Evolutionary conservation across 2,113 vertebrate species (phyloP).

Genomic region (Notothenia rossii): DNA sequence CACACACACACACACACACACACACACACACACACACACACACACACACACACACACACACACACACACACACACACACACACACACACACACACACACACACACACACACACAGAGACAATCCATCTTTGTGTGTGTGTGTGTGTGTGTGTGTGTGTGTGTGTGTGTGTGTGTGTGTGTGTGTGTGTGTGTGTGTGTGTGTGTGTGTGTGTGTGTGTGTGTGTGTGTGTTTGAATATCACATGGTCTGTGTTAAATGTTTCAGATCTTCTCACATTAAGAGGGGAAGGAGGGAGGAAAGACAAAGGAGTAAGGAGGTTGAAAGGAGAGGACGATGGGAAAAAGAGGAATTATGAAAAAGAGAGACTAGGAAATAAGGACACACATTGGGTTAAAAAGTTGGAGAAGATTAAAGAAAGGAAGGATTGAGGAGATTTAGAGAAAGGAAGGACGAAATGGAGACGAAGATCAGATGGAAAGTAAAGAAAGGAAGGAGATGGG

Average conservation of each 20-base stretch:
- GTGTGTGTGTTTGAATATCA: conserved; percentile 36
- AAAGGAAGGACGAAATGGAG: too few relatives aligned
- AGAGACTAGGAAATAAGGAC: neutral
- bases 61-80: neutral
- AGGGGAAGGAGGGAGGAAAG: neutral
- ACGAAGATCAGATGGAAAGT: too few relatives aligned
- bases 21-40: too few relatives aligned
- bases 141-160: neutral
- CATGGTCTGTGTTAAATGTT: conserved; percentile 56
- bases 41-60: too few relatives aligned
- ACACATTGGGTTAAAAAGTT: neutral
- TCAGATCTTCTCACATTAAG: conserved; percentile 15
- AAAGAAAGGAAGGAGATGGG: too few relatives aligned
- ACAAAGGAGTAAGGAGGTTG: too few relatives aligned
- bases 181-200: neutral
- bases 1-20: too few relatives aligned
- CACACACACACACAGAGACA: neutral
- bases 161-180: too few relatives aligned
- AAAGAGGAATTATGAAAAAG: neutral
- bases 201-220: too few relatives aligned
- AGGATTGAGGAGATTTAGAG: too few relatives aligned
- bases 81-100: conserved; percentile 13
- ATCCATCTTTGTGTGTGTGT: neutral
- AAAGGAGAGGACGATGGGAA: neutral
- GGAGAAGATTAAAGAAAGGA: neutral